Conservation (phyloP, 2,113 vertebrate species). For the Pontoporia blainvillei region DNA sequence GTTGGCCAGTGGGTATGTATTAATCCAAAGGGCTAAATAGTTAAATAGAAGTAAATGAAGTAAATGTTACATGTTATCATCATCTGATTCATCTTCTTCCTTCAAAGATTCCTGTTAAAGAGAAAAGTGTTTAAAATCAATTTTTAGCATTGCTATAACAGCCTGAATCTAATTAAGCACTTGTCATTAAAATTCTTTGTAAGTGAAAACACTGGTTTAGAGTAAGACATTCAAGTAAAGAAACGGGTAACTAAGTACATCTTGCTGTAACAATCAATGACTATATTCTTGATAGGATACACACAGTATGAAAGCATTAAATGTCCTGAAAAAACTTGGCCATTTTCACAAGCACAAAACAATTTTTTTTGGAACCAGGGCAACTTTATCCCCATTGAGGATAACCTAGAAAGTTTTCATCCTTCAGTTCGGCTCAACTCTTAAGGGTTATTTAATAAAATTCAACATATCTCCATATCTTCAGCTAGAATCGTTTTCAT, state of each 20-base stretch:
- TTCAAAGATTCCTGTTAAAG: slow-evolving; percentile 94
- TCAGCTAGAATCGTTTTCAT: neutral
- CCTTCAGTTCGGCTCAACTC: neutral
- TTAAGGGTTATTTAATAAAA: neutral
- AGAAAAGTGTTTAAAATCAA: slow-evolving; percentile 45
- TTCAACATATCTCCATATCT: neutral
- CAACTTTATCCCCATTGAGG: neutral
- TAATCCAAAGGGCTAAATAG: slow-evolving; percentile 44
- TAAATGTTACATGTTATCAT: slow-evolving; percentile 96
- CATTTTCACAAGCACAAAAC: neutral
- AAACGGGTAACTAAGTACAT: neutral
- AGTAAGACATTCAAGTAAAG: neutral
- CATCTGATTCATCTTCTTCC: slow-evolving; percentile 98
- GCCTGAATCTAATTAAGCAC: neutral
- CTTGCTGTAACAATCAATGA: neutral
- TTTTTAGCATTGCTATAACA: neutral
- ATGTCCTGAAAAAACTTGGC: neutral
- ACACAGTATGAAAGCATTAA: neutral
- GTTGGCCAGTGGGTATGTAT: slow-evolving; percentile 55
- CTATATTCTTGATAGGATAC: neutral
- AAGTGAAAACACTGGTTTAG: neutral
- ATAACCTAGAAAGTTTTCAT: slow-evolving; percentile 9
- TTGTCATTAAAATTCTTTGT: neutral
- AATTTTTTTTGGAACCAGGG: neutral
- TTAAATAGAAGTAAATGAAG: slow-evolving; percentile 55